Evolutionary conservation across 2,888 invertebrate species (phyloP), one percentile per base, ranked within the genome.

Genomic region (Mimumesa dahlbomi): DNA sequence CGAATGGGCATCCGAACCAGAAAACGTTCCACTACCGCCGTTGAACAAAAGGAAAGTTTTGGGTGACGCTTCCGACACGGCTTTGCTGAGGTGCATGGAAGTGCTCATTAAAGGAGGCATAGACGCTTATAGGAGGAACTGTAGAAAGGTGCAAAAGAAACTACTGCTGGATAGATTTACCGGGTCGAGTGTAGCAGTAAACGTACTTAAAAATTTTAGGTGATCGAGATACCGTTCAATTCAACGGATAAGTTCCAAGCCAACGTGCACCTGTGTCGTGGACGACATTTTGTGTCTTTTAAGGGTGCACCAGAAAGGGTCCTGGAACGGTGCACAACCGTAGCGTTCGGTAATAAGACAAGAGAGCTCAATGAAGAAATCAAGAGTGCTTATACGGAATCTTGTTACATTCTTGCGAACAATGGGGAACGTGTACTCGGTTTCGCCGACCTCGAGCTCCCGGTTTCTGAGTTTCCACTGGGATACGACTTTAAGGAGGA

Each of bases 291-390:
- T 16, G 86, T 95, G 70, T 94, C 94, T 42, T 93, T 96, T 84
- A 99, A 98, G 92, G 99, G 99, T 79, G 99, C 99, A 21, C 97
- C 99, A 46, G 99, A 99, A 91, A 98, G 98, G 87, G 96, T 98
- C 34, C 92, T 99, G 86, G 98, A 98, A 7, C 95, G 99, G 87
- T 99, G 99, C 91, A 95, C 96, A 71, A 98, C 90, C 97, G 98
- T 82, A 95, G 99, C 82, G 95, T 99, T 81, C 95, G 65, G 93
- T 98, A 84, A 98, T 97, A 92, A 94, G 29, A 91, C 92, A 11
- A 89, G 87, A 14, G 83, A 87, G 1, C 94, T 34, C 92, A 93
- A 84, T 90, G 91, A 53, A 92, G 48, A 69, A 19, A 63, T 50
- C 34, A 77, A 75, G 56, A 94, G 90, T 95, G 95, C 90, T 98